These are phyloP conservation scores for Diorhabda carinulata DNA, from an alignment of 1,140 invertebrate species.

Conservation along the genomic window DNA sequence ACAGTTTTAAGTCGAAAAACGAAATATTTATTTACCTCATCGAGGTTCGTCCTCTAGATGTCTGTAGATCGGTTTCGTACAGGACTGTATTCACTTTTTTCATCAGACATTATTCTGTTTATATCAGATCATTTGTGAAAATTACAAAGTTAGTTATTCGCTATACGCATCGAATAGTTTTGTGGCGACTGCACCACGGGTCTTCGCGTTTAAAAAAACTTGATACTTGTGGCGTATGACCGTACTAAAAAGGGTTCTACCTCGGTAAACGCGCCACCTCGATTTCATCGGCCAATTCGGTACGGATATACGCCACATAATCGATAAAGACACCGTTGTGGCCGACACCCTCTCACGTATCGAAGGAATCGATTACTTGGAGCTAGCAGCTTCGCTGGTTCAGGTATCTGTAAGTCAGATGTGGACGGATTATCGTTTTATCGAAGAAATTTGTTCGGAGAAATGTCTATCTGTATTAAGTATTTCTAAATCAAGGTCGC, in stretches of 20 bases:
- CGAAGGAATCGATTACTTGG: slow-evolving; percentile 18
- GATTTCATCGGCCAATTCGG: slow-evolving; percentile 45
- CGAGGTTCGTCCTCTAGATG: not conserved
- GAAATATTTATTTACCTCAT: slow-evolving; percentile 1
- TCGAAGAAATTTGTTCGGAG: too few relatives aligned
- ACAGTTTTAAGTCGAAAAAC: not conserved
- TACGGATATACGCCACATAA: slow-evolving; percentile 43
- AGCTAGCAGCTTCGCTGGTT: slow-evolving; percentile 5
- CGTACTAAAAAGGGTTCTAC: slow-evolving; percentile 4
- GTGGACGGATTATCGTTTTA: too few relatives aligned
- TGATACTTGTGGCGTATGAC: too few relatives aligned
- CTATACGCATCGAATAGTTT: too few relatives aligned
- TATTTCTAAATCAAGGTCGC: too few relatives aligned
- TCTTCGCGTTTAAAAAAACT: too few relatives aligned
- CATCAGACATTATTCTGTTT: too few relatives aligned
- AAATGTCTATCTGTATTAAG: too few relatives aligned
- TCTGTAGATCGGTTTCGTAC: not conserved
- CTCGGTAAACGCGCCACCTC: slow-evolving; percentile 38
- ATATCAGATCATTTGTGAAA: too few relatives aligned
- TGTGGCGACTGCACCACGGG: too few relatives aligned
- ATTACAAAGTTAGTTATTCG: too few relatives aligned
- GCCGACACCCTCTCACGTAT: slow-evolving; percentile 40
- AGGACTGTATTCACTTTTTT: not conserved
- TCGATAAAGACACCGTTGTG: slow-evolving; percentile 38
- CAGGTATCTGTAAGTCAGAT: too few relatives aligned